These are phyloP conservation scores for Silurus lanzhouensis DNA, from an alignment of 2,797 vertebrate genomes.

Conservation along the genomic window DNA sequence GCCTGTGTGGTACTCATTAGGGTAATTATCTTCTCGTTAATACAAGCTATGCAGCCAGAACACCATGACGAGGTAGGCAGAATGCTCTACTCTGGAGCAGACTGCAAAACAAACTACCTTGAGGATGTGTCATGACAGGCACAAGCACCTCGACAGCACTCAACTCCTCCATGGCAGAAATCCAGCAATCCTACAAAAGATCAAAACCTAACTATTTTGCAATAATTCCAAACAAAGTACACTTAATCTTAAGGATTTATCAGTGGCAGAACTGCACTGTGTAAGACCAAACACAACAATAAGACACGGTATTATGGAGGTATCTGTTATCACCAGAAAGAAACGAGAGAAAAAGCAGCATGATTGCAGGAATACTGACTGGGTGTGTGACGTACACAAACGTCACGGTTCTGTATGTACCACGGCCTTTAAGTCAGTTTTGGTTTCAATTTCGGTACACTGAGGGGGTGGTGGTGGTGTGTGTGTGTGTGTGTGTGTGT, in stretches of 20 bases:
- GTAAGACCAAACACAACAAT: neutral
- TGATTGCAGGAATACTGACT: constrained; percentile 65
- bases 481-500: too few species aligned
- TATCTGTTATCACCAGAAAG: neutral
- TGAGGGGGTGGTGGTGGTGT: too few species aligned
- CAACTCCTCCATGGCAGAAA: constrained; percentile 13
- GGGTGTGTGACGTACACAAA: too few species aligned
- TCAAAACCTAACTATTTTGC: neutral
- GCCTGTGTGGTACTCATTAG: constrained; percentile 12
- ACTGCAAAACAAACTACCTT: constrained; percentile 59
- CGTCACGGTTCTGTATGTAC: too few species aligned
- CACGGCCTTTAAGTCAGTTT: too few species aligned
- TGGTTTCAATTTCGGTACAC: too few species aligned
- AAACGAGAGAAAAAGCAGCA: constrained; percentile 31
- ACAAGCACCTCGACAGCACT: constrained; percentile 21
- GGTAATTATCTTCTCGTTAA: constrained; percentile 10
- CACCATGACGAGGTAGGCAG: neutral
- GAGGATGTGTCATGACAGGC: constrained; percentile 65
- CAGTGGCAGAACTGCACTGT: neutral
- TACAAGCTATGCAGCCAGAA: constrained; percentile 12
- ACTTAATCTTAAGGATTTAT: neutral
- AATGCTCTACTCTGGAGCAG: constrained; percentile 52
- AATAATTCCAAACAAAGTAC: neutral
- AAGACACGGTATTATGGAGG: constrained; percentile 8
- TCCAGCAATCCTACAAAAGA: constrained; percentile 13